Conservation (phyloP, 2,797 vertebrate species). For the Phoebastria nigripes region DNA sequence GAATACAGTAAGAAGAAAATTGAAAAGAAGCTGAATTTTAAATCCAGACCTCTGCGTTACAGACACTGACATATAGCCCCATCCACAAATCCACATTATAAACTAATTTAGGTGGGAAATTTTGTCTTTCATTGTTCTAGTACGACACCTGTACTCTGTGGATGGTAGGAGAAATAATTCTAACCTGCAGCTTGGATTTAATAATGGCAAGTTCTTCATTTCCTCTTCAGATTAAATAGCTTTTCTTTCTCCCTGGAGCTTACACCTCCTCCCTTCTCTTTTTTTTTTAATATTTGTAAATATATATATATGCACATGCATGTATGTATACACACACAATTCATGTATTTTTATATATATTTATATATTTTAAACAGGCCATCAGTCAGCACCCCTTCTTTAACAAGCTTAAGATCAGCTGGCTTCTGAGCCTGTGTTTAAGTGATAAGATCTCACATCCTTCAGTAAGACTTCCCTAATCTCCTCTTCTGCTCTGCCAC, state of each 20-base stretch:
- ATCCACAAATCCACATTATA: neutral
- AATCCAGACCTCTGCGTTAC: neutral
- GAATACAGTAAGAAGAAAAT: neutral
- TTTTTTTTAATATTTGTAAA: neutral
- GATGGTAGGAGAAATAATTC: neutral
- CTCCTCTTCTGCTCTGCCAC: neutral
- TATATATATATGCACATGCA: fast-evolving
- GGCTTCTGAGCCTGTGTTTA: neutral
- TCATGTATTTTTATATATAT: neutral
- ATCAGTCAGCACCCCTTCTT: neutral
- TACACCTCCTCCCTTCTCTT: no score
- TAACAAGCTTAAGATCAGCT: neutral
- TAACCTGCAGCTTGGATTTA: neutral
- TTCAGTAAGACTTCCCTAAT: neutral
- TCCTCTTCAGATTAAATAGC: neutral
- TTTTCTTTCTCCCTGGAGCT: neutral
- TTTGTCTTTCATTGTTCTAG: neutral
- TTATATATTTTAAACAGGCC: neutral
- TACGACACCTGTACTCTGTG: neutral
- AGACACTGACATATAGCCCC: fast-evolving
- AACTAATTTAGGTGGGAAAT: neutral
- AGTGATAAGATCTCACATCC: neutral
- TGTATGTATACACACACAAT: no score
- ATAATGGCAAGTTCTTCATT: neutral
- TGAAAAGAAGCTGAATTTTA: neutral